Evolutionary conservation across 37 sponge, comb jelly and placozoan species (phyloP), one percentile per base, ranked within the genome.

Genomic region (Cliona cf. orientalis): DNA sequence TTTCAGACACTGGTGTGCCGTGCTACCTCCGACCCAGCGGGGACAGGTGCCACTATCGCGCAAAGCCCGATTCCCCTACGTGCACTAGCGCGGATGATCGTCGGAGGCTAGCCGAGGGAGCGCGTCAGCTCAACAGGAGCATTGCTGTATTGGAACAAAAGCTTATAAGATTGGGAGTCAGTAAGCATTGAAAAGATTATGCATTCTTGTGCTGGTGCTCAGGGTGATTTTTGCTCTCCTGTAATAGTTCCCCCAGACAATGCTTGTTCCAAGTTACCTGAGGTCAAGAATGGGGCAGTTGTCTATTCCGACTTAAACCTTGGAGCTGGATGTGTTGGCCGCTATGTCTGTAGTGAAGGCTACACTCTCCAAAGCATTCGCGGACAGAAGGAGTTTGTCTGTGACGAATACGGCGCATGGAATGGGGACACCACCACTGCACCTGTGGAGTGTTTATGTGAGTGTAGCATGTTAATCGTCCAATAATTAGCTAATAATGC

Each of bases 161-260:
- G 28, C 63, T 61, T 5, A 61, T 61, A 21, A 61, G 63, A 28
- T 28, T 61, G 63, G 63, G 63, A 12, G 28, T 61, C 25, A 61
- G 63, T 61, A n/a, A 61, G 63, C n/a, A 61, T n/a, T n/a, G n/a
- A n/a, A n/a, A n/a, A n/a, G n/a, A n/a, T n/a, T n/a, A n/a, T n/a
- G n/a, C n/a, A n/a, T n/a, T n/a, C n/a, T n/a, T n/a, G n/a, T n/a
- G n/a, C n/a, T n/a, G n/a, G n/a, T n/a, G n/a, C n/a, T n/a, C n/a
- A n/a, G n/a, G n/a, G n/a, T n/a, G n/a, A n/a, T n/a, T n/a, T n/a
- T n/a, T n/a, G n/a, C n/a, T n/a, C n/a, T n/a, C n/a, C n/a, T n/a
- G n/a, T n/a, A n/a, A n/a, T n/a, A 61, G 63, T 61, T n/a, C 63
- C 63, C 5, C 63, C 63, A n/a, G 63, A 61, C 26, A 61, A 22